Evolutionary conservation across 2,888 invertebrate genomes (phyloP).

Genomic region (Conus canariensis): DNA sequence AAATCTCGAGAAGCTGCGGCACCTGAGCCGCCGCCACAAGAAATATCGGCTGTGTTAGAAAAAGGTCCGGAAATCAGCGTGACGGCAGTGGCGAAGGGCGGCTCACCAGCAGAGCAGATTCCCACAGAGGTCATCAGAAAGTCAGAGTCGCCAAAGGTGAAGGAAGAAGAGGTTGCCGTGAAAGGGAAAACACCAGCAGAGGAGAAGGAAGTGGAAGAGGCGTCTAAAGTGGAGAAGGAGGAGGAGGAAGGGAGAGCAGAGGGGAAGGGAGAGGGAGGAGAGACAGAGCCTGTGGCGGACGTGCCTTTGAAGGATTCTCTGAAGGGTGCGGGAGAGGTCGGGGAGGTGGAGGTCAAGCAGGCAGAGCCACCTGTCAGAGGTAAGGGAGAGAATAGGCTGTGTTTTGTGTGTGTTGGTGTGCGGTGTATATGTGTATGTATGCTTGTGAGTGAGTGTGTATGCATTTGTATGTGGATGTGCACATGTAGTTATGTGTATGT

Average conservation of each 20-base stretch:
- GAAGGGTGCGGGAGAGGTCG: slow-evolving; percentile 31
- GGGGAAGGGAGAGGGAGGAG: not conserved
- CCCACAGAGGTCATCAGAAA: not conserved
- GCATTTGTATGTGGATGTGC: not conserved
- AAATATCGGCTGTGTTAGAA: not conserved
- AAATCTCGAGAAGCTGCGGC: not conserved
- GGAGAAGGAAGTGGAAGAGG: not conserved
- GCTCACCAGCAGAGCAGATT: not conserved
- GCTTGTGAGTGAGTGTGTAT: not conserved
- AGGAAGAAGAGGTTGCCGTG: not conserved
- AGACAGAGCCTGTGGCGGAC: slow-evolving; percentile 8
- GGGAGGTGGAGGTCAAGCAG: not conserved
- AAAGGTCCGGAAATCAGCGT: not conserved
- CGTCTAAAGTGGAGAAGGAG: not conserved
- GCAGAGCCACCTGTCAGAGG: not conserved
- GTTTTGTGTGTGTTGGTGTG: not conserved
- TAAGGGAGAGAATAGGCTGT: not conserved
- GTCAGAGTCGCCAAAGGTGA: not conserved
- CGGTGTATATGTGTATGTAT: slow-evolving; percentile 17
- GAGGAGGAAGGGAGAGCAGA: not conserved
- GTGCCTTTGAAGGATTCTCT: not conserved
- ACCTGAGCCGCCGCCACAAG: not conserved
- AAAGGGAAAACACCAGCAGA: not conserved
- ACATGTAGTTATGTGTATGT: not conserved
- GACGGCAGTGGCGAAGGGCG: not conserved